These are phyloP conservation scores for Actinemys pallida DNA, from an alignment of 2,113 vertebrate genomes.

Conservation along the genomic window DNA sequence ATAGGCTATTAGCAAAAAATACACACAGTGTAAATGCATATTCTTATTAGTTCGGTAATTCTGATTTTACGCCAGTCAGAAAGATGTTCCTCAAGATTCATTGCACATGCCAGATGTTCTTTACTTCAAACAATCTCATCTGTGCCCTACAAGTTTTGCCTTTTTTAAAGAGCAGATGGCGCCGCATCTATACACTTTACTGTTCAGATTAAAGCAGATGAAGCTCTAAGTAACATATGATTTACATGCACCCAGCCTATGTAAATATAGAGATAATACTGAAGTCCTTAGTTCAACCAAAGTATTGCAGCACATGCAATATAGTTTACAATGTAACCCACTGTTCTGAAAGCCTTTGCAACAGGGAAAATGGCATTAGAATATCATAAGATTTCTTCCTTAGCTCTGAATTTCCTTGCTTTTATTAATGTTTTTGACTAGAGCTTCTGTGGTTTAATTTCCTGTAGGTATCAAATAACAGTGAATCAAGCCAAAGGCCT, in stretches of 20 bases:
- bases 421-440: constrained; percentile 69
- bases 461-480: constrained; percentile 79
- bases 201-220: neutral
- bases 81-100: constrained; percentile 33
- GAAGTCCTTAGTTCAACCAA: neutral
- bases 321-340: neutral
- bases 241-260: neutral
- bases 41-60: constrained; percentile 25
- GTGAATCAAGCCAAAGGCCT: constrained; percentile 71
- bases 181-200: constrained; percentile 5
- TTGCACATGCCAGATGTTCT: constrained; percentile 36
- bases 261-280: neutral
- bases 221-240: constrained; percentile 3
- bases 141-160: constrained; percentile 51
- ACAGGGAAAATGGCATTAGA: neutral
- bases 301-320: neutral
- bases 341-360: neutral
- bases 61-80: constrained; percentile 35
- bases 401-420: constrained; percentile 57
- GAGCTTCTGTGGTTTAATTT: constrained; percentile 78
- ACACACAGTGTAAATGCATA: neutral
- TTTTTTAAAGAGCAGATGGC: constrained; percentile 64
- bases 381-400: neutral
- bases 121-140: constrained; percentile 46
- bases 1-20: neutral